These are phyloP conservation scores for Budorcas taxicolor DNA, from an alignment of 2,113 vertebrate species.

Conservation along the genomic window DNA sequence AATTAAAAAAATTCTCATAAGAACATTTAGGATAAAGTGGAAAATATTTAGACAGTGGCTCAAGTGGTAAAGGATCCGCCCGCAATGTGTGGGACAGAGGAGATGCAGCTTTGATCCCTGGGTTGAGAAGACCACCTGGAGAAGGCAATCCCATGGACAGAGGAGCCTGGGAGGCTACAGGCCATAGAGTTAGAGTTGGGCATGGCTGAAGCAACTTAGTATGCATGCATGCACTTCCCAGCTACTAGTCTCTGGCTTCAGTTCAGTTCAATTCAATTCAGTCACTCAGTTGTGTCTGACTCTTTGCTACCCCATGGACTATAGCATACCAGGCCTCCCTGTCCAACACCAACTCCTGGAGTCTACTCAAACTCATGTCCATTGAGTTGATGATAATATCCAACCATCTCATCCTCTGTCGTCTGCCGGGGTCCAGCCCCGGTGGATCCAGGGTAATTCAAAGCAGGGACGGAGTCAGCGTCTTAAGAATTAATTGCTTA, in stretches of 20 bases:
- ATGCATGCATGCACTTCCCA: background rate
- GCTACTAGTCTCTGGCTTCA: background rate
- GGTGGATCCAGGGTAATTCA: no score
- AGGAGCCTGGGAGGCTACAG: background rate
- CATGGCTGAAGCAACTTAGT: background rate
- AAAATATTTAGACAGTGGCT: background rate
- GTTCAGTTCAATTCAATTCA: background rate
- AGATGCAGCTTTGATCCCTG: background rate
- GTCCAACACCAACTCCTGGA: background rate
- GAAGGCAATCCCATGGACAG: background rate
- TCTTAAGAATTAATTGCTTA: no score
- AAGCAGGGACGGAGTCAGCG: no score
- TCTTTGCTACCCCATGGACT: background rate
- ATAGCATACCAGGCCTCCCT: background rate
- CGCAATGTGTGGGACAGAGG: background rate
- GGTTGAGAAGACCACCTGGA: background rate
- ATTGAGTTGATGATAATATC: background rate
- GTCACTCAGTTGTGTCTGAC: background rate
- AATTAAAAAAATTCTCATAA: background rate
- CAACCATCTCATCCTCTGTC: background rate
- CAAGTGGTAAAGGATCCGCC: background rate
- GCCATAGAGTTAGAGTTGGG: background rate
- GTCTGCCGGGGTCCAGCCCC: background rate
- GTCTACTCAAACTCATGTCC: background rate
- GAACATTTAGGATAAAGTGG: background rate